A percentile compares a stretch with the other conserved stretches of the same genome.
These are phyloP conservation scores for Cyprinodon diabolis DNA, from an alignment of 2,797 vertebrate species.

Conservation along the genomic window DNA sequence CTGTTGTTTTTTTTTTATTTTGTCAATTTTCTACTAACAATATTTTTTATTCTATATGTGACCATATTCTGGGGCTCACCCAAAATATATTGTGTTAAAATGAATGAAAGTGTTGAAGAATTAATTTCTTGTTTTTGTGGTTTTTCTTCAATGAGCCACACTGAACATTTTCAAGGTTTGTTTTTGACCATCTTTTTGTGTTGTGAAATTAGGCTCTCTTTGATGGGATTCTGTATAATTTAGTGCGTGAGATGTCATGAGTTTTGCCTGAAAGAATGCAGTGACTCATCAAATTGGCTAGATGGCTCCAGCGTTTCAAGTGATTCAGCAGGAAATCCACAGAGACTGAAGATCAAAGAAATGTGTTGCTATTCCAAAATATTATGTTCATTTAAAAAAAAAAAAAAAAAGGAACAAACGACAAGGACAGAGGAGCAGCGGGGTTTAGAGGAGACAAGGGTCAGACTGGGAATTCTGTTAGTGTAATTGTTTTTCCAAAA, in stretches of 20 bases:
- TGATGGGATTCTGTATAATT: constrained; percentile 63
- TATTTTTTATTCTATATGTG: constrained; percentile 53
- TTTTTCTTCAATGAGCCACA: constrained; percentile 45
- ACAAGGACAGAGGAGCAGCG: background rate
- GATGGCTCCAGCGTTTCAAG: constrained; percentile 56
- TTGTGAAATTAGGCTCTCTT: constrained; percentile 53
- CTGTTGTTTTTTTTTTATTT: background rate
- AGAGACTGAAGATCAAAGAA: constrained; percentile 38
- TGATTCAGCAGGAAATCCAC: constrained; percentile 66
- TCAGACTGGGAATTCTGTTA: constrained; percentile 30
- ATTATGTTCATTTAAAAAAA: constrained; percentile 20
- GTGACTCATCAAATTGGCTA: constrained; percentile 65
- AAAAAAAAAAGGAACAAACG: constrained; percentile 2
- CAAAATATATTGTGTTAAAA: constrained; percentile 66
- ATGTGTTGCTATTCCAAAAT: constrained; percentile 13
- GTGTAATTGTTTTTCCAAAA: constrained; percentile 1
- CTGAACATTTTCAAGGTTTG: constrained; percentile 57
- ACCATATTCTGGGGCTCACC: constrained; percentile 30
- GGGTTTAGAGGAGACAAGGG: constrained; percentile 19
- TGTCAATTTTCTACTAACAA: constrained; percentile 55
- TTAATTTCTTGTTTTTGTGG: constrained; percentile 65
- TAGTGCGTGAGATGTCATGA: constrained; percentile 56
- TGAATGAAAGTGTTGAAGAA: constrained; percentile 52
- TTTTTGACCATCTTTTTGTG: constrained; percentile 63
- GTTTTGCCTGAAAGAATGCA: constrained; percentile 58